Evolutionary conservation across 2,797 vertebrate species (phyloP), one percentile per base, ranked within the genome.

Genomic region (Okamejei kenojei): DNA sequence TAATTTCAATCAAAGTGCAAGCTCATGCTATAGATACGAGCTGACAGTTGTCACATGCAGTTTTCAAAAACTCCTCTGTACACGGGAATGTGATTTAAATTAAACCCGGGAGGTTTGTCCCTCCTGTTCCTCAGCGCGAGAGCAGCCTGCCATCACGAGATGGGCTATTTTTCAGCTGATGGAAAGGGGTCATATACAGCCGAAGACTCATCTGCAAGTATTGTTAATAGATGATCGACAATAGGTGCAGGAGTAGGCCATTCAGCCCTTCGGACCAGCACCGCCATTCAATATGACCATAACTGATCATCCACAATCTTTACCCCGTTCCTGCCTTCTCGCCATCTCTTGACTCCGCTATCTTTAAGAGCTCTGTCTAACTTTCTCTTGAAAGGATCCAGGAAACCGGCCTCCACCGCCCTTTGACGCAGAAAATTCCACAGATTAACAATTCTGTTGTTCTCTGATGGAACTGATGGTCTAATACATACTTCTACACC

Each of bases 21-120:
- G 58, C 82, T 86, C 61, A 17, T 58, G 29, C 82, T 26, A n/a
- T 86, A n/a, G 58, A 63, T 86, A 15, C 32, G 29, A 63, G 58
- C 29, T 86, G 82, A 86, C 26, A 86, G 29, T 86, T 86, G 80
- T 82, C 80, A 45, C 80, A 82, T 45, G 45, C 21, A 21, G 45
- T 63, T 63, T 86, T 63, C 58, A 7, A 61, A 86, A 63, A 82
- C 38, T 82, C 19, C 80, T 63, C 11, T 63, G n/a, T 61, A 63
- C 82, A 19, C 7, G 29, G 13, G 82, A 63, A 13, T 86, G 61
- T 86, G 82, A 86, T 86, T 86, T 86, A 63, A 86, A 86, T 63
- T 86, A 63, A 63, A 13, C 29, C 82, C 82, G n/a, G 58, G 58
- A 32, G 82, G 29, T 63, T 61, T n/a, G 58, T 11, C 15, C 13